Percentiles rank a stretch among this genome's conserved stretches.
Evolutionary conservation across 1,140 invertebrate species (phyloP).

Genomic region (Macrosteles quadrilineatus): DNA sequence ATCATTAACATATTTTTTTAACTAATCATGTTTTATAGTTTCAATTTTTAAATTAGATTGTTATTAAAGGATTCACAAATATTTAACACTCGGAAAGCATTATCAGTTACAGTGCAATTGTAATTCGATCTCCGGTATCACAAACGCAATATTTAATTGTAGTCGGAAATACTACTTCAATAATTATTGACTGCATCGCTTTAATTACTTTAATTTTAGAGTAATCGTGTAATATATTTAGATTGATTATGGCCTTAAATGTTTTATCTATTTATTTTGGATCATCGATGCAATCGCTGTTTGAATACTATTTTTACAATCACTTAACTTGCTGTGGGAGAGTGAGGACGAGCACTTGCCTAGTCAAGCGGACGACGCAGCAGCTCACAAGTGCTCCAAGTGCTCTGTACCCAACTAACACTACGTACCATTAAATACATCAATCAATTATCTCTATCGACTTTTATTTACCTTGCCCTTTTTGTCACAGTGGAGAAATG

Average conservation of each 20-base stretch:
- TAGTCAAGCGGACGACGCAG: slow-evolving; percentile 12
- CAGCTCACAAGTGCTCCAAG: background rate
- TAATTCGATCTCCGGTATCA: background rate
- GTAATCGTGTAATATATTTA: slow-evolving; percentile 20
- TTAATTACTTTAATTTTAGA: slow-evolving; percentile 19
- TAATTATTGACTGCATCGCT: slow-evolving; percentile 16
- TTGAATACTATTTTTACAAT: slow-evolving; percentile 20
- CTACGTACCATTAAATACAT: slow-evolving; percentile 23
- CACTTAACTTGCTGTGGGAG: background rate
- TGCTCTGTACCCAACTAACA: slow-evolving; percentile 20
- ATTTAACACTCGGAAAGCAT: no score
- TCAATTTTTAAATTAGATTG: no score
- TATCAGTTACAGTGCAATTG: background rate
- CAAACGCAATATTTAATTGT: slow-evolving; percentile 3
- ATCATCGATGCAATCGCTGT: slow-evolving; percentile 5
- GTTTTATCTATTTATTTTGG: slow-evolving; percentile 3
- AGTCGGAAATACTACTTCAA: background rate
- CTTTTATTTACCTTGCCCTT: no score
- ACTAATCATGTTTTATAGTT: no score
- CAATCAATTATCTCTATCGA: slow-evolving; percentile 19
- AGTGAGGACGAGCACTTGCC: slow-evolving; percentile 5
- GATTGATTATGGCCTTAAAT: slow-evolving; percentile 25
- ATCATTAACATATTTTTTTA: no score
- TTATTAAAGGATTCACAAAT: no score
- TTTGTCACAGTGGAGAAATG: no score